Evolutionary conservation across 2,888 invertebrate species (phyloP), one percentile per base, ranked within the genome.

Genomic region (Synanthedon formicaeformis): DNA sequence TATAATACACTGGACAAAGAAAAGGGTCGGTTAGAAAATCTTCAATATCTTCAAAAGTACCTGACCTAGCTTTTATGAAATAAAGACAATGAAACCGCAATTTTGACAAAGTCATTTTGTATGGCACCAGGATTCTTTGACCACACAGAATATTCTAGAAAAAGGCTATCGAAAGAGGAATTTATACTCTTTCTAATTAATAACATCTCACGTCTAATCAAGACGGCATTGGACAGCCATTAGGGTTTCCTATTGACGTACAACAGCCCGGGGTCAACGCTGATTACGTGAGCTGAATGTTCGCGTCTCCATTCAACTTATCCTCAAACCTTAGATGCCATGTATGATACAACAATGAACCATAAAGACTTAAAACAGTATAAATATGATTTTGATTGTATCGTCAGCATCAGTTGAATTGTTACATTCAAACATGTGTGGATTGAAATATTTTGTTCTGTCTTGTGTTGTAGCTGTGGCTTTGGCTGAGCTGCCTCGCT

Each of bases 401-500:
- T 54, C 56, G 56, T 14, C 51, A 56, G 48, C 57, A 64, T 60
- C 64, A 64, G 55, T 64, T 56, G 55, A 48, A 56, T 41, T 55
- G 53, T 54, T 58, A 16, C 54, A 16, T 63, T 58, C 63, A 64
- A 73, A 51, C 62, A 87, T 87, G 86, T n/a, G 13, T 45, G 45
- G 45, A 13, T 45, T 49, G 49, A 83, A 82, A 74, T 66, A 69
- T 56, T 56, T 79, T 13, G 60, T 86, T 4, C 54, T 83, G 12
- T 66, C 67, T 53, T 78, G 75, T 62, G 57, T 79, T 27, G 53
- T 76, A 41, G 66, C 63, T 10, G 73, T 70, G 34, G 81, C 65
- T 1, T 53, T 74, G 12, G 82, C 82, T 76, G 85, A 85, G 59
- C 79, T 70, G 34, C 88, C 88, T 80, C 85, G 87, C 69, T 80